These are phyloP conservation scores for Cataglyphis hispanica DNA, from an alignment of 1,140 invertebrate genomes.

Conservation along the genomic window DNA sequence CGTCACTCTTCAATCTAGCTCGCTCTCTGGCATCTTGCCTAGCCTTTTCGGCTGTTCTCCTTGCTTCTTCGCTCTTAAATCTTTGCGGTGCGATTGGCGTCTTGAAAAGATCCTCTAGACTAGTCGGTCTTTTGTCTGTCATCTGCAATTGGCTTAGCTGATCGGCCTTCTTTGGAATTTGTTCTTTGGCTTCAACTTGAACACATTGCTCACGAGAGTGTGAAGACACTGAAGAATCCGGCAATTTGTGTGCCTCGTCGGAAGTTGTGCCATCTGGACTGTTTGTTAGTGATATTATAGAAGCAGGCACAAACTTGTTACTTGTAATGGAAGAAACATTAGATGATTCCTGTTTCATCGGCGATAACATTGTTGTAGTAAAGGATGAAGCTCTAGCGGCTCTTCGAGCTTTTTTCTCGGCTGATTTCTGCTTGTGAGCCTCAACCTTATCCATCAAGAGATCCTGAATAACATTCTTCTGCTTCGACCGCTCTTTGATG, in stretches of 20 bases:
- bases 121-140: slow-evolving; percentile 14
- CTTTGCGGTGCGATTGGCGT: slow-evolving; percentile 86
- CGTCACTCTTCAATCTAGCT: slow-evolving; percentile 90
- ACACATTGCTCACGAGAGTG: not conserved
- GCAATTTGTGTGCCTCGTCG: slow-evolving; percentile 75
- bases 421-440: slow-evolving; percentile 89
- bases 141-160: not conserved
- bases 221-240: slow-evolving; percentile 44
- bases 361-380: slow-evolving; percentile 69
- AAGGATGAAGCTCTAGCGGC: slow-evolving; percentile 83
- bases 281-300: slow-evolving; percentile 64
- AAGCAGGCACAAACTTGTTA: slow-evolving; percentile 76
- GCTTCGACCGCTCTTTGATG: slow-evolving; percentile 89
- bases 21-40: slow-evolving; percentile 90
- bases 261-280: slow-evolving; percentile 78
- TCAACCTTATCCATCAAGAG: slow-evolving; percentile 92
- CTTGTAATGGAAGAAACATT: slow-evolving; percentile 59
- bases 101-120: slow-evolving; percentile 76
- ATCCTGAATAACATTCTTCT: slow-evolving; percentile 91
- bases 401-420: slow-evolving; percentile 87
- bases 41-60: slow-evolving; percentile 87
- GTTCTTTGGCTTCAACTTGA: slow-evolving; percentile 24
- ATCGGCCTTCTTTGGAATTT: slow-evolving; percentile 26
- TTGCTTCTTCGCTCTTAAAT: slow-evolving; percentile 85
- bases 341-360: slow-evolving; percentile 66